Evolutionary conservation across 1,140 invertebrate genomes (phyloP).

Genomic region (Aphelenchoides fujianensis): DNA sequence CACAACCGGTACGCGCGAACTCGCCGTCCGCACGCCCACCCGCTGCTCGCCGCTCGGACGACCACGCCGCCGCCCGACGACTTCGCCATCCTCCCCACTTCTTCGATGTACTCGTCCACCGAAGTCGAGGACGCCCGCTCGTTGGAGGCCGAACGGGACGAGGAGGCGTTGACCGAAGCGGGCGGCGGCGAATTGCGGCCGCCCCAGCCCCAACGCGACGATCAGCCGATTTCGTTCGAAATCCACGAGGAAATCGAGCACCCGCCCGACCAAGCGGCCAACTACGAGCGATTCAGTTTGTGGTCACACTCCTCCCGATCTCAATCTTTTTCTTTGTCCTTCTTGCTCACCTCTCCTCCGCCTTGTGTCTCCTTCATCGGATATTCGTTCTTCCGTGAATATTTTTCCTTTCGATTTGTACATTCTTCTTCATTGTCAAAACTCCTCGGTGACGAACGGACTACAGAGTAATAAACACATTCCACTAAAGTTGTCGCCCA

Average conservation of each 20-base stretch:
- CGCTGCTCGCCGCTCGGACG: background rate
- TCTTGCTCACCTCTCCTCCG: background rate
- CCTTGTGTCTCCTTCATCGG: background rate
- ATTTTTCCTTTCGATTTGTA: background rate
- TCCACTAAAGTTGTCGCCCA: too few species aligned
- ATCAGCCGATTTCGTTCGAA: constrained; percentile 10
- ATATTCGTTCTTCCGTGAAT: background rate
- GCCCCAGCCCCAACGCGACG: background rate
- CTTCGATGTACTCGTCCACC: background rate
- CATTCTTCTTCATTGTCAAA: background rate
- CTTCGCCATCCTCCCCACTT: background rate
- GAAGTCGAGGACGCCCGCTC: background rate
- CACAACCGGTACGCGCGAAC: background rate
- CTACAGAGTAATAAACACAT: background rate
- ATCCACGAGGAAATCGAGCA: constrained; percentile 5
- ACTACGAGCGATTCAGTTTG: background rate
- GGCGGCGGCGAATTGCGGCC: background rate
- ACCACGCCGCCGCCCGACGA: background rate
- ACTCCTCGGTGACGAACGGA: background rate
- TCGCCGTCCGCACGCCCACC: background rate
- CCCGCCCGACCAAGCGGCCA: background rate
- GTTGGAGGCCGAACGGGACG: background rate
- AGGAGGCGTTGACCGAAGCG: too few species aligned
- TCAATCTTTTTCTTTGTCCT: constrained; percentile 3
- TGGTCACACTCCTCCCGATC: background rate